Base-by-base conservation (phyloP, 1,140 invertebrate genomes). In the Sycophaga agraensis region DNA sequence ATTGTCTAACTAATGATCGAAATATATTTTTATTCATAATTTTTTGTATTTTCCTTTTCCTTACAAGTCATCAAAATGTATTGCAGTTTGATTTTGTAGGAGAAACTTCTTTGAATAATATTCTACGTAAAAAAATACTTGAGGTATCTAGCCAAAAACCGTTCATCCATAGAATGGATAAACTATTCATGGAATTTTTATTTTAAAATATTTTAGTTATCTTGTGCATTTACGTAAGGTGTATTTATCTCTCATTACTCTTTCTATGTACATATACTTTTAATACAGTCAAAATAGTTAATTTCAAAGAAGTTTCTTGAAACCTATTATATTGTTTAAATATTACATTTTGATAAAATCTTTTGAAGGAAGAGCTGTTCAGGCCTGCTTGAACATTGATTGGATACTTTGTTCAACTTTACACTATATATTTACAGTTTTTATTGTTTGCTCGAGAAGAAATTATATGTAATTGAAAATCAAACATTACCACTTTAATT, bases 351-450 rank as follows among this genome's bases (percentile, higher is more conserved):
- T 28, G 35, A n/a, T 59, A 59, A 50, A 59, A 50, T 26, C 11
- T 31, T 55, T 37, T 8, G 22, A 50, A 56, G 53, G 35, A 62
- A 62, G 35, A 62, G 19, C n/a, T 28, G 59, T 62, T 56, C 51
- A 62, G 46, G 7, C 60, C 60, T 49, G 60, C 53, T 56, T 56
- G 60, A 62, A 62, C 60, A 40, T 56, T 56, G 37, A 48, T 55
- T 62, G 56, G 7, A 42, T 42, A 22, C 24, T 54, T 12, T 24
- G 16, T 42, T 31, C 48, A 37, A 49, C n/a, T 40, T 40, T 55
- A 17, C 9, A 21, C 14, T 40, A 54, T 56, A 17, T 62, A 62
- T 62, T 2, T 62, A 62, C 60, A 62, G 16, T 49, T 55, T 39
- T 48, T 28, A 34, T 42, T 24, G 11, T 43, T 40, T 24, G n/a